phyloP scores from a whole-genome alignment of 2,888 invertebrate species.

The Galeopsomyia nigrocyanea region DNA sequence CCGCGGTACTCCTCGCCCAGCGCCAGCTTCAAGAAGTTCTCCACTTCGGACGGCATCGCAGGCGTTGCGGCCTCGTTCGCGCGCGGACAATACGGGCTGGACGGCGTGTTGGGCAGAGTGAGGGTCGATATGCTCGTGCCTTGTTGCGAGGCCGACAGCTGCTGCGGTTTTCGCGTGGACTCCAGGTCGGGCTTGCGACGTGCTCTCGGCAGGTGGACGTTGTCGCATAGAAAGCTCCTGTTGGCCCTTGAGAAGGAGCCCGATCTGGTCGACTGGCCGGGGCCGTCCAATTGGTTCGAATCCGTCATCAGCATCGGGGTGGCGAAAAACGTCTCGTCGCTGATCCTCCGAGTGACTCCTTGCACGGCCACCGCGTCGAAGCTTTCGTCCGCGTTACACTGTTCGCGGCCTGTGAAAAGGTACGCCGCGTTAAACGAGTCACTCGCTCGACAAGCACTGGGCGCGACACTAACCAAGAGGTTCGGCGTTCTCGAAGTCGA shows the following conservation, averaged over 20 bases:
- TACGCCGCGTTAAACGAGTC: too few relatives aligned
- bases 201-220: constrained; percentile 19
- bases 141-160: constrained; percentile 32
- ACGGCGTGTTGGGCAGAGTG: constrained; percentile 38
- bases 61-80: not conserved
- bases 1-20: too few relatives aligned
- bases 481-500: too few relatives aligned
- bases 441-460: constrained; percentile 6
- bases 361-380: not conserved
- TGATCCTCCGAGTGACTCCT: not conserved
- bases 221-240: constrained; percentile 34
- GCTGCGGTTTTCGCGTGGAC: constrained; percentile 52
- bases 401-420: too few relatives aligned
- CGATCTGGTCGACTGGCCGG: too few relatives aligned
- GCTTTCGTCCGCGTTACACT: not conserved
- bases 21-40: constrained; percentile 55
- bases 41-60: constrained; percentile 47
- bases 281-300: not conserved
- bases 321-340: not conserved
- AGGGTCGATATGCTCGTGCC: constrained; percentile 51
- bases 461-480: constrained; percentile 6
- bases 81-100: not conserved
- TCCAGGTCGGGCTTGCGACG: constrained; percentile 53
- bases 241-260: constrained; percentile 30
- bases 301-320: constrained; percentile 21